phyloP scores from a whole-genome alignment of 2,888 invertebrate genomes.

The Ennomos erosarius region DNA sequence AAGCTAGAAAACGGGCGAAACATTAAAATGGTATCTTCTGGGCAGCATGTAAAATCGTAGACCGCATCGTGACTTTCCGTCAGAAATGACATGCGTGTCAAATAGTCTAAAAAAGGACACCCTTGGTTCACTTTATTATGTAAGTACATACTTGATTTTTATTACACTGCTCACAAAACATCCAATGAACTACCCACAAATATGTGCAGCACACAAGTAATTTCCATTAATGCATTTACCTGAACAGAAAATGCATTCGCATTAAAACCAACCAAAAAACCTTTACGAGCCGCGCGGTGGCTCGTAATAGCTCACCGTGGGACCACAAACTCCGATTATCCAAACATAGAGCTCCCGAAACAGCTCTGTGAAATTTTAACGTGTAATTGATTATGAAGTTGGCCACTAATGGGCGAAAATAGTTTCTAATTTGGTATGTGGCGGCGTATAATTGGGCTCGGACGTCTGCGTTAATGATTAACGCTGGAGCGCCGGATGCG shows the following conservation, averaged over 20 bases:
- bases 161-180: slow-evolving; percentile 4
- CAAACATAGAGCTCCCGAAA: slow-evolving; percentile 79
- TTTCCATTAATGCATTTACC: slow-evolving; percentile 56
- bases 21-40: too few species aligned
- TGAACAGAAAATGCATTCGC: slow-evolving; percentile 68
- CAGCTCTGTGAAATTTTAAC: slow-evolving; percentile 81
- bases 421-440: slow-evolving; percentile 83
- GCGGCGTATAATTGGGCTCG: slow-evolving; percentile 77
- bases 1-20: too few species aligned
- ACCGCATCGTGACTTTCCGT: too few species aligned
- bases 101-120: too few species aligned
- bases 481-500: slow-evolving; percentile 57
- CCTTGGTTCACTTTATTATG: too few species aligned
- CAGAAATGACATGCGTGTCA: too few species aligned
- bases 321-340: slow-evolving; percentile 84
- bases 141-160: neutral
- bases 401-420: slow-evolving; percentile 82
- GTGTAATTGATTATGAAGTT: slow-evolving; percentile 85
- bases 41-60: too few species aligned
- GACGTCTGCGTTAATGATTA: slow-evolving; percentile 79
- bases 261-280: slow-evolving; percentile 80
- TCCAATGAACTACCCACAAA: slow-evolving; percentile 12
- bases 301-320: slow-evolving; percentile 79
- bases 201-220: slow-evolving; percentile 42
- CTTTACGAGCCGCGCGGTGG: slow-evolving; percentile 69